phyloP scores from a whole-genome alignment of 2,888 invertebrate genomes.

The Xylota sylvarum region DNA sequence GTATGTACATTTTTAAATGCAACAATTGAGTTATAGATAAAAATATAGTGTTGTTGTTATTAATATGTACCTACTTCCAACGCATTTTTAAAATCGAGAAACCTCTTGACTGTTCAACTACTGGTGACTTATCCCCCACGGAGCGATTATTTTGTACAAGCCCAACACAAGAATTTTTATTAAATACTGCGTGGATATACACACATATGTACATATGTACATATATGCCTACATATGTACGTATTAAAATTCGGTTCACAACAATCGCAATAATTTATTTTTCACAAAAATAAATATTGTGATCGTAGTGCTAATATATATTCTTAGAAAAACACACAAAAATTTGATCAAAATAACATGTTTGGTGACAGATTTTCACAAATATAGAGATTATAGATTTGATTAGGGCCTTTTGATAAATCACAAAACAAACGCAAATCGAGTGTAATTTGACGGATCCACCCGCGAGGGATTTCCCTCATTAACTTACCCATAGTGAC shows the following conservation, averaged over 20 bases:
- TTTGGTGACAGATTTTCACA: neutral
- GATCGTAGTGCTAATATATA: neutral
- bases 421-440: constrained; percentile 3
- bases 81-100: no score
- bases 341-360: constrained; percentile 7
- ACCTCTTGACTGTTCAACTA: neutral
- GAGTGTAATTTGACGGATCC: neutral
- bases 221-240: neutral
- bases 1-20: no score
- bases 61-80: no score
- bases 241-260: constrained; percentile 11
- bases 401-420: constrained; percentile 7
- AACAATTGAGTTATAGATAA: no score
- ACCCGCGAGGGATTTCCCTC: constrained; percentile 7
- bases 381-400: constrained; percentile 2
- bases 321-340: neutral
- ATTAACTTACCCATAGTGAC: neutral
- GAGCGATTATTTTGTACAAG: neutral
- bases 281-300: constrained; percentile 4
- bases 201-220: no score
- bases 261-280: neutral
- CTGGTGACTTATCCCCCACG: neutral
- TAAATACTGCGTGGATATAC: neutral
- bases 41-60: no score
- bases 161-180: neutral